Evolutionary conservation across 2,797 vertebrate species (phyloP).

Genomic region (Glyptemys insculpta): DNA sequence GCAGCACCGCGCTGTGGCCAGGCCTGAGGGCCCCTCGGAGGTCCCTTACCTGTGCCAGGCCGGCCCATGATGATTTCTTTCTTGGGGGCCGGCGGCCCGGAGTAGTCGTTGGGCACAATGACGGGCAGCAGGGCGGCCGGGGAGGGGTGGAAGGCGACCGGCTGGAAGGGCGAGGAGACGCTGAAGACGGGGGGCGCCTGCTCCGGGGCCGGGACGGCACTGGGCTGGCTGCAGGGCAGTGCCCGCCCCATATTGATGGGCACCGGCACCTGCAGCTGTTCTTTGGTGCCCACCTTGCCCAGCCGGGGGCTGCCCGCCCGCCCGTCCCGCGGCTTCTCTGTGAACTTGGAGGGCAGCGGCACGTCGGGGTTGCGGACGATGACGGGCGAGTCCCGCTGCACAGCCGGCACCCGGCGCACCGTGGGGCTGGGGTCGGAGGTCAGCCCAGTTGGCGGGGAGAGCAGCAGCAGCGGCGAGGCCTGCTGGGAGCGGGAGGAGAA

Average conservation of each 20-base stretch:
- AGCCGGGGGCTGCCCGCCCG: constrained; percentile 81
- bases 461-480: constrained; percentile 89
- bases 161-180: constrained; percentile 87
- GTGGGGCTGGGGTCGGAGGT: constrained; percentile 85
- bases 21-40: not conserved
- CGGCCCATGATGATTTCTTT: constrained; percentile 96
- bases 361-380: constrained; percentile 94
- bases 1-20: no score
- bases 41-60: constrained; percentile 92
- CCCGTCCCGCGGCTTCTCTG: constrained; percentile 80
- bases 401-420: constrained; percentile 84
- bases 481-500: constrained; percentile 79
- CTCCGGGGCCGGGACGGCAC: constrained; percentile 52
- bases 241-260: constrained; percentile 82
- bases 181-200: constrained; percentile 79
- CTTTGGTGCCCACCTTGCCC: constrained; percentile 74
- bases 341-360: constrained; percentile 82
- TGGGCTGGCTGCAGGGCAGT: constrained; percentile 35
- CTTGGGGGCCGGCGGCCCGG: constrained; percentile 90
- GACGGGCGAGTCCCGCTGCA: constrained; percentile 91
- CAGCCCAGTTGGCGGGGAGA: constrained; percentile 89
- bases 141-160: constrained; percentile 93
- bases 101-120: constrained; percentile 90
- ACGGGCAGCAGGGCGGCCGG: constrained; percentile 93
- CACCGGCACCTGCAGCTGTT: constrained; percentile 84